These are phyloP conservation scores for Cololabis saira DNA, from an alignment of 2,113 vertebrate genomes.

Conservation along the genomic window DNA sequence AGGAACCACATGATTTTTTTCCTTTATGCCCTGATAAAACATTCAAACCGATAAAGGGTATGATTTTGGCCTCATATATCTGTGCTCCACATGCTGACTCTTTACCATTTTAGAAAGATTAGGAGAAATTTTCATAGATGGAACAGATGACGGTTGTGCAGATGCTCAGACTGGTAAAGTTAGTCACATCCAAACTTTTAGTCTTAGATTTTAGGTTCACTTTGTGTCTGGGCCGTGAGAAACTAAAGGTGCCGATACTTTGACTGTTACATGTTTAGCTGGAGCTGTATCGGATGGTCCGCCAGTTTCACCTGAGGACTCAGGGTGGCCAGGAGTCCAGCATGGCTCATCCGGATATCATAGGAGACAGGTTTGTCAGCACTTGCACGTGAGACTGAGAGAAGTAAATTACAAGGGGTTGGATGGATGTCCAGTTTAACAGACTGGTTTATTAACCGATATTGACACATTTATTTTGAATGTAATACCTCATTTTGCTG, in stretches of 20 bases:
- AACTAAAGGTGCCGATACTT: neutral
- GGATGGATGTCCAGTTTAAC: neutral
- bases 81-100: no score
- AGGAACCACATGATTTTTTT: no score
- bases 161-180: no score
- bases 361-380: constrained; percentile 83
- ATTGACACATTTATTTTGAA: neutral
- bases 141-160: no score
- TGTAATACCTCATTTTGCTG: neutral
- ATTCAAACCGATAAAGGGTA: no score
- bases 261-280: constrained; percentile 64
- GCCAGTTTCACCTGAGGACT: constrained; percentile 80
- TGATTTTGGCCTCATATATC: no score
- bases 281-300: constrained; percentile 86
- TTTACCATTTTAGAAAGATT: no score
- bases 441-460: neutral
- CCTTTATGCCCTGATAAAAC: no score
- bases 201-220: neutral
- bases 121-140: no score
- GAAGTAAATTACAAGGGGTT: neutral
- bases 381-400: neutral
- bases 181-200: no score
- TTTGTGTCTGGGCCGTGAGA: neutral
- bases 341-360: constrained; percentile 80
- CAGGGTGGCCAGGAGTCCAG: constrained; percentile 73